Base-by-base conservation (phyloP, 2,113 vertebrate genomes). In the Nyctereutes procyonoides region DNA sequence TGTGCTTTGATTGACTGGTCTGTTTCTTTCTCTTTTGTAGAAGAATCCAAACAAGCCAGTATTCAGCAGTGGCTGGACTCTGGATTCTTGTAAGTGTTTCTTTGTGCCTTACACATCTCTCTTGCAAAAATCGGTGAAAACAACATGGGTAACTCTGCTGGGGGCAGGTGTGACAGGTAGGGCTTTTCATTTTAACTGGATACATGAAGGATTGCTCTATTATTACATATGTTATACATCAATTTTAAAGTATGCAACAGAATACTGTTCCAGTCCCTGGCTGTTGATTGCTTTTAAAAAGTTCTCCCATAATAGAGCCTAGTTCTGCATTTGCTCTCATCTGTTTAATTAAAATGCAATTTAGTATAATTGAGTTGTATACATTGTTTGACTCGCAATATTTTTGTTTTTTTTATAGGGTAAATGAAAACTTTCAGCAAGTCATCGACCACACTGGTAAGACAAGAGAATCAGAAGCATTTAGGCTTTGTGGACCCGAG, bases 31-130 rank as follows among this genome's bases (percentile, higher is more conserved):
- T 67, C 73, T 51, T 89, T 96, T 98, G 81, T 85, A 98, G 96
- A 98, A 93, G 86, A 97, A 48, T 92, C 17, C 51, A 91, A 96
- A 73, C 93, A 98, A 97, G 92, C 98, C 97, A 98, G 95, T 93
- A 95, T 96, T 97, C 16, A 84, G 88, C 94, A 94, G 38, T 98
- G 90, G 90, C 88, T 98, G 53, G 84, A 98, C 96, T 98, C 81
- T 87, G 97, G 87, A 95, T 95, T 92, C 98, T 97, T 94, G 81
- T 98, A 98, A 98, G 96, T 98, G 81, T 97, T 74, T 58, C 19
- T 82, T 82, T 82, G 19, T 60, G 4, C 43, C 56, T 32, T 82
- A 13, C 17, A 24, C 7, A 58, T 84, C 58, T 74, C 22, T 96
- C 51, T 88, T 51, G 6, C 58, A 95, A 95, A 90, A 58, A 77